Base-by-base conservation (phyloP, 2,888 invertebrate species). In the Sarcophaga variegata region DNA sequence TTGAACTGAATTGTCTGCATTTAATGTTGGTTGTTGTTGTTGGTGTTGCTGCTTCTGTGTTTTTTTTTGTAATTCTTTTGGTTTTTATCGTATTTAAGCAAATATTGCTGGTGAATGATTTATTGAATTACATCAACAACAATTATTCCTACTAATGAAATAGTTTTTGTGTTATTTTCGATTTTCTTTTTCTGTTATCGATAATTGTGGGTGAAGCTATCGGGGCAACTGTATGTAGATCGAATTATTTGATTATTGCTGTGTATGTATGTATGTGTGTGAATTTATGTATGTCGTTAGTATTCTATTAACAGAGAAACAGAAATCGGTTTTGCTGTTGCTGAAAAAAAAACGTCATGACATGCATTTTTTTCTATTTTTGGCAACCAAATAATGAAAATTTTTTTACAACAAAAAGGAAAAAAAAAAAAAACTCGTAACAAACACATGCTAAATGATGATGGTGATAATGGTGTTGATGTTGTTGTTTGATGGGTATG, bases 61-160 rank as follows among this genome's bases (percentile, higher is more conserved):
- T 8, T 37, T 10, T 37, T 37, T 37, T 8, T 8, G 1, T 10
- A 37, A 37, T 37, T 37, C 37, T 37, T 37, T 62, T 70, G 71
- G n/a, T 66, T 59, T 14, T 60, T 66, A 60, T 77, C 59, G 59
- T 37, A 69, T 54, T 37, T 76, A 64, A 63, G 37, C 25, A 83
- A 79, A 75, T 80, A 84, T 80, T 75, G 45, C 47, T 22, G 37
- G 37, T 37, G 27, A 66, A 76, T 71, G 84, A 84, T 84, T 84
- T 76, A 80, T 84, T 66, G 84, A 60, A 80, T 70, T 76, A 80
- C 70, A 80, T 76, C 80, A 80, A 66, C 74, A 79, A 60, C 83
- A 84, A 84, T 84, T 84, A 84, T 76, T 66, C 2, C 69, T 69
- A 71, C 63, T 66, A 83, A 83, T 79, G 69, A 75, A 83, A 79